phyloP scores from a whole-genome alignment of 2,797 vertebrate genomes.

The Trachurus trachurus region DNA sequence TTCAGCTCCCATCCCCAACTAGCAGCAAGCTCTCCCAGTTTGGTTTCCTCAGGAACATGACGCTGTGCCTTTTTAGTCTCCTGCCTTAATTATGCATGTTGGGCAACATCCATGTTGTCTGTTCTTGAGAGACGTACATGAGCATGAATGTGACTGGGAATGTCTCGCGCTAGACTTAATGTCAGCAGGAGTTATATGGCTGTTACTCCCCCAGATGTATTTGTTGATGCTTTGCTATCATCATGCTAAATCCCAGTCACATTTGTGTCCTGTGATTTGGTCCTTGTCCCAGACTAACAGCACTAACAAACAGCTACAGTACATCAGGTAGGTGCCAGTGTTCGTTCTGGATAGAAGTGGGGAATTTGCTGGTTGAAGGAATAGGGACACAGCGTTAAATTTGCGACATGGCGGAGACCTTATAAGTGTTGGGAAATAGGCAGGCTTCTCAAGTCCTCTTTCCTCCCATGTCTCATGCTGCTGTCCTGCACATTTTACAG shows the following conservation, averaged over 20 bases:
- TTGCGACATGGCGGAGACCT: not conserved
- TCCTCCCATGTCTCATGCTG: constrained; percentile 65
- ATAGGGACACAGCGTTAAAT: not conserved
- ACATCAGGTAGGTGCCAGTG: constrained; percentile 21
- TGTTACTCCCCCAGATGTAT: constrained; percentile 15
- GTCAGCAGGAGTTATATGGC: not conserved
- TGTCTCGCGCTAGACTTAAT: constrained; percentile 28
- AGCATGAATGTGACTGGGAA: constrained; percentile 82
- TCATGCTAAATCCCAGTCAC: constrained; percentile 71
- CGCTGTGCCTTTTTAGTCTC: constrained; percentile 57
- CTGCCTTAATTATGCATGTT: constrained; percentile 72
- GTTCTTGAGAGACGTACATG: constrained; percentile 69
- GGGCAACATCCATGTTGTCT: constrained; percentile 84
- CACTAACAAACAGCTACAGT: constrained; percentile 62
- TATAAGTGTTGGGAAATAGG: too few relatives aligned
- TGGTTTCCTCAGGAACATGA: constrained; percentile 33
- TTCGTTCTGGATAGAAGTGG: not conserved
- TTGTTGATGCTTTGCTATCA: constrained; percentile 35
- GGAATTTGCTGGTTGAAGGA: constrained; percentile 1
- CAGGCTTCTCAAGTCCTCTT: not conserved
- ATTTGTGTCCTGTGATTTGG: constrained; percentile 72
- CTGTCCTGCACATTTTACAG: constrained; percentile 80
- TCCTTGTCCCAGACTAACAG: constrained; percentile 74
- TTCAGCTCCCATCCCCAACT: constrained; percentile 65
- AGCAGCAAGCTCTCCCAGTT: constrained; percentile 55